Conservation (phyloP, 1,140 invertebrate genomes). For the Lepidostoma basale region DNA sequence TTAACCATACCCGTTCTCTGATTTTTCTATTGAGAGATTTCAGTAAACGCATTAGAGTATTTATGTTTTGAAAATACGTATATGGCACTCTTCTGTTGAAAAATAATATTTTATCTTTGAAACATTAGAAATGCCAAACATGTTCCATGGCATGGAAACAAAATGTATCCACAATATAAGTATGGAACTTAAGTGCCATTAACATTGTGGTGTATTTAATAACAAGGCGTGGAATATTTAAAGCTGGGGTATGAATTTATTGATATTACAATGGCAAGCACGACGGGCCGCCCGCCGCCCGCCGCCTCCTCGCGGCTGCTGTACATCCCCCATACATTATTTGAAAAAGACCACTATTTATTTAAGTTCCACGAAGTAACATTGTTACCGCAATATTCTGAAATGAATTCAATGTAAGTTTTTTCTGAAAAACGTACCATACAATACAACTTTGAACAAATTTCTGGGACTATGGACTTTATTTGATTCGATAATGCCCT, state of each 20-base stretch:
- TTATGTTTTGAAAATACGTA: too few species aligned
- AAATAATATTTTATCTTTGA: too few species aligned
- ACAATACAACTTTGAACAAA: background rate
- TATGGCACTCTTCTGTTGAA: too few species aligned
- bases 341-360: conserved; percentile 6
- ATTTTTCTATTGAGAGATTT: too few species aligned
- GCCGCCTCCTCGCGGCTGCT: background rate
- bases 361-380: background rate
- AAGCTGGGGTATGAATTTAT: conserved; percentile 11
- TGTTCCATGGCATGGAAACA: background rate
- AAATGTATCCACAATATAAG: background rate
- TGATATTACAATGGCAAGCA: conserved; percentile 23
- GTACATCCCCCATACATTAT: conserved; percentile 1
- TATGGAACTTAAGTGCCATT: conserved; percentile 6
- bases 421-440: background rate
- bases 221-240: conserved; percentile 20
- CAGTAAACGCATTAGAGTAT: too few species aligned
- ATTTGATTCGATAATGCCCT: too few species aligned
- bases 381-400: background rate
- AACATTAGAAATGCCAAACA: too few species aligned
- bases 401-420: too few species aligned
- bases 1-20: too few species aligned
- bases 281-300: background rate
- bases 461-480: too few species aligned
- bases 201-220: conserved; percentile 17